Evolutionary conservation across 2,113 vertebrate genomes (phyloP).

Genomic region (Uria aalge): DNA sequence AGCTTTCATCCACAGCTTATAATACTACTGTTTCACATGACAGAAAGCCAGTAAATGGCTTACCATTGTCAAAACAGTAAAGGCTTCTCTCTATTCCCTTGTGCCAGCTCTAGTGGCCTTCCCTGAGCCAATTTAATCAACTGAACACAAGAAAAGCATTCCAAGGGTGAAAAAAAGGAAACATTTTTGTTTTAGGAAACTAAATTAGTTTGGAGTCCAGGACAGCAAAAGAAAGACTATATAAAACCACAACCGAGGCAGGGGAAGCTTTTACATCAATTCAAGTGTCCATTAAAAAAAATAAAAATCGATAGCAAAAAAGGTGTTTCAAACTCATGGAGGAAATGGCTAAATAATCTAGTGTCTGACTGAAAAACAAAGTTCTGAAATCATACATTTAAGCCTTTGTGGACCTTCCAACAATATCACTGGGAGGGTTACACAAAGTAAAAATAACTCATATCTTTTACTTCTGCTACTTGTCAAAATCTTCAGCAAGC

Average conservation of each 20-base stretch:
- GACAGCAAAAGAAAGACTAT: neutral
- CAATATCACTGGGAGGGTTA: neutral
- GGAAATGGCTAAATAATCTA: neutral
- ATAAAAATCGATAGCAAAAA: neutral
- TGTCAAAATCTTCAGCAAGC: neutral
- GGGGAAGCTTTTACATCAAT: neutral
- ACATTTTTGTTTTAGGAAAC: neutral
- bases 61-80: neutral
- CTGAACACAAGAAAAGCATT: conserved; percentile 1
- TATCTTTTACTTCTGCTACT: neutral
- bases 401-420: neutral
- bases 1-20: neutral
- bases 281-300: neutral
- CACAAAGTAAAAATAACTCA: neutral
- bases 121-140: neutral
- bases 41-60: neutral
- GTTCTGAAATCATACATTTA: neutral
- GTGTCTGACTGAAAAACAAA: neutral
- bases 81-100: neutral
- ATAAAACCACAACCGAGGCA: neutral
- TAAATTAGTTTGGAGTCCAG: conserved; percentile 1
- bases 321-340: neutral
- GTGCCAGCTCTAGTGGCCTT: neutral
- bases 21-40: neutral
- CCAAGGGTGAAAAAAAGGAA: neutral